phyloP scores from a whole-genome alignment of 2,888 invertebrate species.

The Helobdella robusta region DNA sequence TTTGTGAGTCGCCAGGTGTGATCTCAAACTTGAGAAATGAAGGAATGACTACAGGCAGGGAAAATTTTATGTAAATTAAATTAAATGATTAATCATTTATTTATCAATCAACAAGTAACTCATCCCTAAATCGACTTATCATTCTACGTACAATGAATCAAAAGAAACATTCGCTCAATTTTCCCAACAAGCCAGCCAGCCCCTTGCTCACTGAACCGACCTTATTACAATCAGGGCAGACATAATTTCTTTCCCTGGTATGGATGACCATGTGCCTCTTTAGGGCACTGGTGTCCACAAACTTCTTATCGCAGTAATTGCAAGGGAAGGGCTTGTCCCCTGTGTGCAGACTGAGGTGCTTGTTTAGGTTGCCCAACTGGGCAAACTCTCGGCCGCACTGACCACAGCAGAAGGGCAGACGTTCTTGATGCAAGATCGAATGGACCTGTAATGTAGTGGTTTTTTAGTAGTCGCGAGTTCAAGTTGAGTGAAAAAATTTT shows the following conservation, averaged over 20 bases:
- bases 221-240: constrained; percentile 23
- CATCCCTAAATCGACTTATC: no score
- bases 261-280: constrained; percentile 26
- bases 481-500: no score
- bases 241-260: constrained; percentile 18
- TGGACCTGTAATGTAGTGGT: no score
- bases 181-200: background rate
- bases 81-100: no score
- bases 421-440: constrained; percentile 26
- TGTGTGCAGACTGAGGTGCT: constrained; percentile 26
- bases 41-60: constrained; percentile 14
- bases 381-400: constrained; percentile 27
- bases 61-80: no score
- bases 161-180: background rate
- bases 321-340: constrained; percentile 25
- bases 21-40: constrained; percentile 25
- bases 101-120: background rate
- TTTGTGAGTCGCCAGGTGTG: constrained; percentile 22
- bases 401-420: constrained; percentile 26
- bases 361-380: constrained; percentile 29
- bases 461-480: no score
- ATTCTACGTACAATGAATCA: no score
- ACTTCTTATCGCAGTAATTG: constrained; percentile 27
- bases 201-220: no score
- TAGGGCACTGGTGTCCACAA: constrained; percentile 27